Conservation (phyloP, 2,797 vertebrate species). For the Acomys russatus region DNA sequence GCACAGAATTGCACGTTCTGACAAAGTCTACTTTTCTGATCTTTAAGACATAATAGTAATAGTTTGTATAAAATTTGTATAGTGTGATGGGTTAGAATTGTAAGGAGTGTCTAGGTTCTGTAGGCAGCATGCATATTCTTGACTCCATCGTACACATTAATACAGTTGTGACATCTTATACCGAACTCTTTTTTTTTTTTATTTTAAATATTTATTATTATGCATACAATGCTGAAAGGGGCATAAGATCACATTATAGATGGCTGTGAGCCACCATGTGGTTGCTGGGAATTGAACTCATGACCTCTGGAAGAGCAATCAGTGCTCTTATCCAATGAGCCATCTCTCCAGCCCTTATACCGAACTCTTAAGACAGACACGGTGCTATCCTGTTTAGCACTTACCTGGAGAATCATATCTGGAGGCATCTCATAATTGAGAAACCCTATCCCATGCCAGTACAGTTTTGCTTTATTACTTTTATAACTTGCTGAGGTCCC, state of each 20-base stretch:
- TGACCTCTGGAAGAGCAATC: no score
- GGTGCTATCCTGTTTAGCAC: not conserved
- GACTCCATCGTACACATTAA: not conserved
- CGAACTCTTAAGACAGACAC: not conserved
- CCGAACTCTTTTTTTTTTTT: not conserved
- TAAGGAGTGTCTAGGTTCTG: not conserved
- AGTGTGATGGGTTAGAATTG: not conserved
- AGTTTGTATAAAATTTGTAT: not conserved
- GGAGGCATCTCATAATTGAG: slow-evolving; percentile 81
- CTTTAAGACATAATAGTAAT: not conserved
- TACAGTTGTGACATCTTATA: not conserved
- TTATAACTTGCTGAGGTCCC: slow-evolving; percentile 83
- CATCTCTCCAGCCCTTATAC: no score
- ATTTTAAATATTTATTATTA: no score
- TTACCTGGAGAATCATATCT: slow-evolving; percentile 85
- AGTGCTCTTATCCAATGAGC: no score
- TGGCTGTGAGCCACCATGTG: no score
- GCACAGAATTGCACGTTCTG: not conserved
- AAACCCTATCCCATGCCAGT: slow-evolving; percentile 77
- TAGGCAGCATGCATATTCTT: not conserved
- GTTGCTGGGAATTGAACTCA: no score
- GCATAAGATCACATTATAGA: no score
- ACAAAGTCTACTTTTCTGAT: not conserved
- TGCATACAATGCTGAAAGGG: no score
- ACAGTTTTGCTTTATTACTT: slow-evolving; percentile 77